Evolutionary conservation across 1,140 invertebrate genomes (phyloP), one percentile per base, ranked within the genome.

Genomic region (Drosophila pachea): DNA sequence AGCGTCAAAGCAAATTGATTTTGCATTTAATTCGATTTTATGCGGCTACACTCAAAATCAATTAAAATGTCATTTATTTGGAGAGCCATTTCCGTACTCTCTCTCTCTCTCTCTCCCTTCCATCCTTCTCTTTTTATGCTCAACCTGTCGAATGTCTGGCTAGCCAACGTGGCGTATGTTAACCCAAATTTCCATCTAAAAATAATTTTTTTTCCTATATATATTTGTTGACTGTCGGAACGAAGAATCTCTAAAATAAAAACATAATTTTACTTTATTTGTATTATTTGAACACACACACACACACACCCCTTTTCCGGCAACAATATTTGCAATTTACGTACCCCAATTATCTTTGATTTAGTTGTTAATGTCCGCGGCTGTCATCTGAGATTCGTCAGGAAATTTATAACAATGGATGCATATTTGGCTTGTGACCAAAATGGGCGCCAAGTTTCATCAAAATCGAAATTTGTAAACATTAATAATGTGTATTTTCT

Each of bases 61-160:
- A 83, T 83, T 83, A 84, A 83, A 69, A 73, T 14, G 54, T 33
- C 74, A 83, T 84, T 83, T 83, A n/a, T n/a, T n/a, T n/a, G n/a
- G n/a, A n/a, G n/a, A n/a, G n/a, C n/a, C n/a, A n/a, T n/a, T n/a
- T n/a, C n/a, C n/a, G n/a, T 35, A 52, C 60, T 62, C 16, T 60
- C 14, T 49, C 9, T 31, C 2, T 8, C 22, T 54, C 50, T 22
- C 4, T 56, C 7, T 42, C 22, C 47, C 14, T 47, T 12, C 32
- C 22, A n/a, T n/a, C n/a, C n/a, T n/a, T n/a, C n/a, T n/a, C n/a
- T n/a, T 65, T 32, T 68, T 4, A 31, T 56, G 43, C 16, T 55
- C 14, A n/a, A 33, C 61, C 40, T 72, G 79, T 64, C 61, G 70
- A 83, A 76, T 84, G 63, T 78, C 79, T 83, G 79, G n/a, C n/a